Evolutionary conservation across 1,140 invertebrate genomes (phyloP), one percentile per base, ranked within the genome.

Genomic region (Ladona fulva): DNA sequence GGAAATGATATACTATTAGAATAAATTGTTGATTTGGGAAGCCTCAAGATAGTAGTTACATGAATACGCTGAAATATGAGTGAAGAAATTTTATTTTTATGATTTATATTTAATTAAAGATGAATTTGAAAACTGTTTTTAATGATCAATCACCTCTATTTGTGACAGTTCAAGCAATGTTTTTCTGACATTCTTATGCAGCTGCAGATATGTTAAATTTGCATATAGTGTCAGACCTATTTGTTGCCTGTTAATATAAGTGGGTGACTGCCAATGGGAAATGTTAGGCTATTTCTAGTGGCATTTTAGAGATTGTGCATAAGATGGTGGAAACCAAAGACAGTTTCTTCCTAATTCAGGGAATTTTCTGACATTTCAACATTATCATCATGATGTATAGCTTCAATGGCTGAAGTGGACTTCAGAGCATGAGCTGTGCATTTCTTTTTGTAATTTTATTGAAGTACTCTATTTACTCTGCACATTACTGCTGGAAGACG

Each of bases 381-480:
- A 66, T 3, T 66, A 66, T 66, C 52, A 66, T 66, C 3, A 66
- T 3, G 12, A 22, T 66, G 52, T 3, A 66, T 66, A 22, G 52
- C 52, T 66, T 66, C 52, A 66, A 66, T 22, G n/a, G 52, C 52
- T 66, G 52, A 66, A 66, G 12, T 19, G 3, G n/a, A 19, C 12
- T 66, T 66, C 52, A 66, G 52, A 66, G 14, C 52, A 66, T 66
- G 52, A 66, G 52, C 52, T 66, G 52, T 66, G 52, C 52, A 66
- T 66, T 66, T 66, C 52, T 66, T 66, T 66, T 66, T 66, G 52
- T 66, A 66, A 66, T 66, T 66, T 66, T 66, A 66, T 66, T 66
- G 52, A 66, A 66, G 52, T 66, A 66, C 52, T 66, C 52, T 66
- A 66, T 66, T 66, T 66, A 66, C 52, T 66, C 52, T 22, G 52